Evolutionary conservation across 35 echinoderm and acorn worm genomes (phyloP), one percentile per base, ranked within the genome.

Genomic region (Hemicentrotus pulcherrimus): DNA sequence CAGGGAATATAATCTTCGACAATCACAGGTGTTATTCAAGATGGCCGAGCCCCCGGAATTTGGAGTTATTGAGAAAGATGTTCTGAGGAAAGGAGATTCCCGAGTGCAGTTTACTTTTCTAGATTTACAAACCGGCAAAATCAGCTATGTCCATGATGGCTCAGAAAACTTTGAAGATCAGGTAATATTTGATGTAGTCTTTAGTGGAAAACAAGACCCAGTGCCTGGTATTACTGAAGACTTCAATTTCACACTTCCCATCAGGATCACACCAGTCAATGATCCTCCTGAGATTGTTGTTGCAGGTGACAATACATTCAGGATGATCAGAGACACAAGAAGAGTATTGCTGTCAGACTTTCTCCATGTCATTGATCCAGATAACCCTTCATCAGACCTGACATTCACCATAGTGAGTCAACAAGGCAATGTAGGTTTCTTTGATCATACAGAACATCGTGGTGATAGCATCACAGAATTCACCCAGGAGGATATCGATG

Each of bases 131-230:
- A 97, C 96, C 28, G 95, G 94, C 47, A 97, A 97, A 94, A 96
- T 99, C 46, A 97, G 94, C 46, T 99, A 99, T 78, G 71, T 95
- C 30, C 98, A 99, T 87, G 98, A 99, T 96, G 97, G 98, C 48
- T 97, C 96, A 11, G 98, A 99, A 94, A 98, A 99, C 88, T 99
- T 97, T 91, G 52, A 94, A 50, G 98, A 99, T 95, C 92, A 88
- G 86, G 47, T 98, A 7, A 95, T 94, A 10, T 96, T 99, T 86
- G 95, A 96, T 50, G 94, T 99, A 32, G 86, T 95, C 48, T 61
- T 99, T 12, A 94, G 97, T 92, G 97, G 98, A n/a, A 97, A 95
- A 86, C 96, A 94, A 31, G 95, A 86, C 55, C 32, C 48, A 32
- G 90, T 99, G 7, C 98, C 98, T 47, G 87, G 94, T 47, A 47